Evolutionary conservation across 2,113 vertebrate species (phyloP), one percentile per base, ranked within the genome.

Genomic region (Pedionomus torquatus): DNA sequence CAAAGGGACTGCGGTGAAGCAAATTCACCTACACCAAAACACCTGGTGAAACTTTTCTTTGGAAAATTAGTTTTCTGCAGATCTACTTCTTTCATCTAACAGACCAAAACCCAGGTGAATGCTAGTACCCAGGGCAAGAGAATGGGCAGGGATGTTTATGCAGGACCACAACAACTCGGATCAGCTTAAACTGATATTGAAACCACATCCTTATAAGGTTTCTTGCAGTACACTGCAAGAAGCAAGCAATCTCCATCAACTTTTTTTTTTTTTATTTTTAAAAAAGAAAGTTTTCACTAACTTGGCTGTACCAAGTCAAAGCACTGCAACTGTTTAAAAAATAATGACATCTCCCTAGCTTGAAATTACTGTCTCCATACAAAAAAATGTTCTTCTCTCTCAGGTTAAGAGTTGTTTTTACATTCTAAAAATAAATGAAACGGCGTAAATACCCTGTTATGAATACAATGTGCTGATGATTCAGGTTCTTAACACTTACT

Each of bases 71-170:
- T 60, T 72, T 87, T 69, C 68, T 80, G 13, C 9, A 90, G 26
- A 72, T 66, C 58, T 72, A 26, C 24, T 86, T 85, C 33, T 92
- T 90, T 63, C 49, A 77, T 24, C 37, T n/a, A 77, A 61, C 52
- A 23, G 10, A 55, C 13, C 26, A 48, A 13, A 51, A 60, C 41
- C 6, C 0, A 0, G 52, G 55, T 69, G 49, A 87, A n/a, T 17
- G 25, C 43, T 60, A 54, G 37, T 24, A 71, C 24, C 19, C 21
- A 46, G 15, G 9, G 44, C 48, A 92, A 52, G 30, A 78, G 33
- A 87, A 92, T 57, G 39, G 33, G 44, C 30, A 44, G 11, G 11
- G 87, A 87, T 15, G 8, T 35, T 75, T 55, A 48, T 10, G 13
- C 7, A 72, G 58, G 23, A 83, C 9, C 39, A 55, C 10, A 55